A percentile compares a stretch with the other conserved stretches of the same genome.
Conservation (phyloP, 2,888 invertebrate species). For the Catocala nupta region DNA sequence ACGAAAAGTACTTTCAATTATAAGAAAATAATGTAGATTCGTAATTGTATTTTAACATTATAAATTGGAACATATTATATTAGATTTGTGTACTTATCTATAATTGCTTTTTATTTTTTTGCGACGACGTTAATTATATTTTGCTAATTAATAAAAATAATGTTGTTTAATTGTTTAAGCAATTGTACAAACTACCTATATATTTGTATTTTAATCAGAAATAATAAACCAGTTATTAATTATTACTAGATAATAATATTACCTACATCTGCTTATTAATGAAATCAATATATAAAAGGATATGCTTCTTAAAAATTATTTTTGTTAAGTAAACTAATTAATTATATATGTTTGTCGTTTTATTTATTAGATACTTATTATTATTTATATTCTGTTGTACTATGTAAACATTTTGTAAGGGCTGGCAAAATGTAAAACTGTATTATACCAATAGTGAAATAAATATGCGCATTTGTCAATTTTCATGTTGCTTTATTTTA, state of each 20-base stretch:
- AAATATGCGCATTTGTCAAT: conserved; percentile 82
- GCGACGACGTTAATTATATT: no score
- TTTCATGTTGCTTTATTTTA: conserved; percentile 55
- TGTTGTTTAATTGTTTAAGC: no score
- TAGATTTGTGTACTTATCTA: conserved; percentile 5
- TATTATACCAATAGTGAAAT: conserved; percentile 60
- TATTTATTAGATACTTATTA: background rate
- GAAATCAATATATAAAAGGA: background rate
- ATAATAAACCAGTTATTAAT: no score
- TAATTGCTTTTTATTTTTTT: no score
- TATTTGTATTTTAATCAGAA: no score
- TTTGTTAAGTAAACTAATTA: conserved; percentile 4
- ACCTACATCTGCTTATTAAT: no score
- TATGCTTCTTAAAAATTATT: background rate
- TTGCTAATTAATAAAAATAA: no score
- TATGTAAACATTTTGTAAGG: conserved; percentile 73
- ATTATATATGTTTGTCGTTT: conserved; percentile 11
- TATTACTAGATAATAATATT: no score
- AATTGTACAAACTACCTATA: no score
- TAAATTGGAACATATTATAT: conserved; percentile 23
- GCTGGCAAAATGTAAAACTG: conserved; percentile 81
- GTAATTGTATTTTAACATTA: conserved; percentile 39
- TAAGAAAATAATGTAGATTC: conserved; percentile 44
- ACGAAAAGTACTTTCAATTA: conserved; percentile 50
- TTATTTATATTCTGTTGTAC: background rate